phyloP scores from a whole-genome alignment of 1,140 invertebrate genomes.

The Brachionus rubens region DNA sequence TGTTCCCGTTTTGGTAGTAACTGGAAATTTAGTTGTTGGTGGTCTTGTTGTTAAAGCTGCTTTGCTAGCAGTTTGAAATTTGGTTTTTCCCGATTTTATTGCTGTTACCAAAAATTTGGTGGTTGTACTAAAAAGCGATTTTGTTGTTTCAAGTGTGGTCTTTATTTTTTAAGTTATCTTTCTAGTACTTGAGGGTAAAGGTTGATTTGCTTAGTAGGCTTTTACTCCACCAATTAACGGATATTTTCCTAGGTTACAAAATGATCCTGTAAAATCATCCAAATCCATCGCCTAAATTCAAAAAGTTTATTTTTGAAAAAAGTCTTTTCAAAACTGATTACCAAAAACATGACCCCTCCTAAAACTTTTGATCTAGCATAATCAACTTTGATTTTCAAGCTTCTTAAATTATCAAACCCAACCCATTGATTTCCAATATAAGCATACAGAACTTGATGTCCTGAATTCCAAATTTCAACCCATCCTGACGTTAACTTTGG shows the following conservation, averaged over 20 bases:
- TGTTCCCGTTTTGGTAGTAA: too few relatives aligned
- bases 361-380: background rate
- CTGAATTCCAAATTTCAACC: background rate
- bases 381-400: slow-evolving; percentile 48
- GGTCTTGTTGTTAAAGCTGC: too few relatives aligned
- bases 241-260: slow-evolving; percentile 42
- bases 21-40: too few relatives aligned
- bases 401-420: slow-evolving; percentile 75
- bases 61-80: too few relatives aligned
- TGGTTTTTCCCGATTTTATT: too few relatives aligned
- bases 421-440: slow-evolving; percentile 85
- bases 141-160: background rate
- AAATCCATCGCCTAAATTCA: slow-evolving; percentile 53
- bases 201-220: background rate
- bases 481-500: background rate
- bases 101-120: too few relatives aligned
- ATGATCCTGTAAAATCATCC: slow-evolving; percentile 40
- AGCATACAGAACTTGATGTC: slow-evolving; percentile 67
- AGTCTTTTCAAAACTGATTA: background rate
- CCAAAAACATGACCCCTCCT: slow-evolving; percentile 37
- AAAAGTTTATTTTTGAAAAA: slow-evolving; percentile 59
- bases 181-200: background rate
- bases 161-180: background rate
- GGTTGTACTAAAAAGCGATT: too few relatives aligned
- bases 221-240: slow-evolving; percentile 22